Base-by-base conservation (phyloP, 2,888 invertebrate species). In the Melanostoma scalare region DNA sequence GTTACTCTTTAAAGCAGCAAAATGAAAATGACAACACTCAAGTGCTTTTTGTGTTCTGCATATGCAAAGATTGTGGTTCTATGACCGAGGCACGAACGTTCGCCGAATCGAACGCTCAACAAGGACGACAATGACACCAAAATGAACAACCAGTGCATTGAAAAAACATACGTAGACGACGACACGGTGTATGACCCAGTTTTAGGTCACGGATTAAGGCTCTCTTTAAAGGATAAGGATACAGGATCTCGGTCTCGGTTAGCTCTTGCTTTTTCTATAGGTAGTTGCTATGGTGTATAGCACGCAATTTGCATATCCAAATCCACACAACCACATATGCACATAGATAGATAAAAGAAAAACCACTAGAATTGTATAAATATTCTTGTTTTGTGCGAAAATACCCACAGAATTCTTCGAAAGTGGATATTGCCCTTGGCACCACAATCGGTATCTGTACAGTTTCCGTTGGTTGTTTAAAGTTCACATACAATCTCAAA, bases 291-390 rank as follows among this genome's bases (percentile, higher is more conserved):
- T 20, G 20, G 20, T 20, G 52, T 60, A 63, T 55, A 30, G 36
- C 33, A 79, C 63, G 40, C 50, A 74, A 79, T 79, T 74, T 79
- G 74, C 79, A 79, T 67, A 68, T 58, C 33, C 33, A 44, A 46
- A 61, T 6, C 33, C 36, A 56, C 46, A 61, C 42, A 33, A 8
- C 10, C 36, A 50, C 69, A 61, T 20, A 9, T 4, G 20, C 9
- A 46, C 3, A 48, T 6, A 52, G 35, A 42, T 31, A 42, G 42
- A 38, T 10, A 10, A 1, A 30, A 68, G 20, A 30, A 63, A 44
- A 61, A 61, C 61, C 69, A 50, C 40, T 38, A 67, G 63, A 58
- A 80, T 65, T 74, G 61, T 63, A 52, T 50, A 74, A 79, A 75
- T 33, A 9, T 65, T n/a, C 67, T 56, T 48, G 56, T 63, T 73